Evolutionary conservation across 2,797 vertebrate genomes (phyloP).

Genomic region (Coendou prehensilis): DNA sequence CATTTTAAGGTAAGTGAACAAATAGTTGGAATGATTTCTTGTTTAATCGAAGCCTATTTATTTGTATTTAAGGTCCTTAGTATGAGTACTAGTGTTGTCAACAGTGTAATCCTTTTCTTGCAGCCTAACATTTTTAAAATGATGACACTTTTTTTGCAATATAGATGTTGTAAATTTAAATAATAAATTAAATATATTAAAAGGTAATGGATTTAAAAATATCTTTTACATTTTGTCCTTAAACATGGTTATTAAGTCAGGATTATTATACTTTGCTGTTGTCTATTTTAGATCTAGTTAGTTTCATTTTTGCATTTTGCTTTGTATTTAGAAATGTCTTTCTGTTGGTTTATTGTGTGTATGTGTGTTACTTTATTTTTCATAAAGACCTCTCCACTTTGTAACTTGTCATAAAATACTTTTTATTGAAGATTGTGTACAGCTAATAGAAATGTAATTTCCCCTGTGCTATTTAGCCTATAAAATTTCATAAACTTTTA

Average conservation of each 20-base stretch:
- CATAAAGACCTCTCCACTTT: neutral
- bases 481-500: neutral
- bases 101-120: neutral
- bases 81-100: neutral
- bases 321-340: slow-evolving; percentile 46
- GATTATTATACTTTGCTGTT: neutral
- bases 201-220: neutral
- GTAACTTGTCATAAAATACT: neutral
- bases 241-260: neutral
- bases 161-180: neutral
- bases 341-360: neutral
- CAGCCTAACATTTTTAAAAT: neutral
- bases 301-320: neutral
- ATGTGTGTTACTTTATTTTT: neutral
- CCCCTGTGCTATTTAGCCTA: neutral
- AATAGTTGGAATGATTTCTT: neutral
- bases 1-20: neutral
- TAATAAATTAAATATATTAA: neutral
- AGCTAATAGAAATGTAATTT: slow-evolving; percentile 24
- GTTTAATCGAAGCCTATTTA: neutral
- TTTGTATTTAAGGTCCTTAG: neutral
- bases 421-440: neutral
- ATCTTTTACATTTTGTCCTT: neutral
- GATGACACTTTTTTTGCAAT: neutral
- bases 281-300: neutral